Evolutionary conservation across 2,113 vertebrate genomes (phyloP), one percentile per base, ranked within the genome.

Genomic region (Protobothrops flavoviridis): DNA sequence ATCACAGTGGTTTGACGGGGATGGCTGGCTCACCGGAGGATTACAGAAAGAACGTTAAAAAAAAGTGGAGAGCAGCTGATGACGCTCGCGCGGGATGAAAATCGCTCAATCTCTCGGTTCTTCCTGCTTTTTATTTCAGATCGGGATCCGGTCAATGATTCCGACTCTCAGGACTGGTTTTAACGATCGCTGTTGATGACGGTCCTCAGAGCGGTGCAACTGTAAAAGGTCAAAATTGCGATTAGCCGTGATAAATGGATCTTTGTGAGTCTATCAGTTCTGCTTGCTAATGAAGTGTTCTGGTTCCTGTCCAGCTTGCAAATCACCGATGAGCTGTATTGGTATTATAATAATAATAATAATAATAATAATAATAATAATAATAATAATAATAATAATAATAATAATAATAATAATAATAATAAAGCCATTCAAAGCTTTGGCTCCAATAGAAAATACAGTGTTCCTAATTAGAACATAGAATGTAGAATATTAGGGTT

Each of bases 201-300:
- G 26, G 11, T 50, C 12, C 57, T 9, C 13, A 57, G 23, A 81
- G n/a, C 3, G 1, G 26, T 91, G 86, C 88, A 85, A 92, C 86
- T 95, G 92, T 94, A 61, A 90, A 90, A 90, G 87, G 64, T 94
- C 0, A 2, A 89, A 85, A 61, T 90, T 93, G 45, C 94, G 94
- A 94, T 92, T 93, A 96, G 87, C 89, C 4, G 87, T 94, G 94
- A 94, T 94, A 93, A 94, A 93, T 94, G 85, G 92, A 50, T 95
- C 94, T 95, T 95, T 94, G 90, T 89, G 64, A 89, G n/a, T 90
- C 81, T 61, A 48, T 26, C 53, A 93, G 39, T 92, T 23, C 87
- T 93, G 33, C 92, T 94, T 85, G 95, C 94, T 92, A 87, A 3
- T 91, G 89, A 95, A 94, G 92, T 91, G 43, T 29, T 89, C 39